A percentile compares a stretch with the other conserved stretches of the same genome.
Conservation (phyloP, 1,140 invertebrate genomes). For the Drosophila triauraria region DNA sequence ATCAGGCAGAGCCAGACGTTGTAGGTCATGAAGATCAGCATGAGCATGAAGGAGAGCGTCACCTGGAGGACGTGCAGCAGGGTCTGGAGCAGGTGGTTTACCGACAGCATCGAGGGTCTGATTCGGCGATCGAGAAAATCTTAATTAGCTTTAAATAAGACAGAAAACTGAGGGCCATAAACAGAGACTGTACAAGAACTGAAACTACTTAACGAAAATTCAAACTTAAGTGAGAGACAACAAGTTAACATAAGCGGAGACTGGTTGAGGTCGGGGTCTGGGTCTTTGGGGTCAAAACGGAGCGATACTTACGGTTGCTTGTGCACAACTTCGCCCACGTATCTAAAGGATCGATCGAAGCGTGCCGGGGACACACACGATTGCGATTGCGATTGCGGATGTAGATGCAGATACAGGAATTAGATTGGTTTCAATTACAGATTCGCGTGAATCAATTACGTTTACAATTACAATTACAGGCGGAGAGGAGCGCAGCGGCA, state of each 20-base stretch:
- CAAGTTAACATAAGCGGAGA: conserved; percentile 17
- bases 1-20: conserved; percentile 97
- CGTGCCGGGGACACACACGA: conserved; percentile 30
- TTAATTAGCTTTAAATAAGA: not conserved
- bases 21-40: conserved; percentile 99
- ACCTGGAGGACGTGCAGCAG: conserved; percentile 95
- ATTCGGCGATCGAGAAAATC: conserved; percentile 22
- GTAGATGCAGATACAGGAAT: conserved; percentile 52
- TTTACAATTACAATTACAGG: conserved; percentile 19
- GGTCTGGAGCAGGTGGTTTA: conserved; percentile 94
- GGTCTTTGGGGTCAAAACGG: conserved; percentile 16
- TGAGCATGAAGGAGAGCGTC: conserved; percentile 95
- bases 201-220: conserved; percentile 5
- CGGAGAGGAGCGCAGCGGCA: conserved; percentile 9
- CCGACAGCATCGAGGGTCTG: conserved; percentile 92
- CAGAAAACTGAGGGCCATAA: not conserved
- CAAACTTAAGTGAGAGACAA: conserved; percentile 23
- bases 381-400: conserved; percentile 25
- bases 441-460: conserved; percentile 41
- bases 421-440: conserved; percentile 41
- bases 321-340: conserved; percentile 89
- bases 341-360: conserved; percentile 68
- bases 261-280: not conserved
- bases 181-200: conserved; percentile 16
- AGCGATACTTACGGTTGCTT: conserved; percentile 89